Evolutionary conservation across 2,113 vertebrate species (phyloP).

Genomic region (Colossoma macropomum): DNA sequence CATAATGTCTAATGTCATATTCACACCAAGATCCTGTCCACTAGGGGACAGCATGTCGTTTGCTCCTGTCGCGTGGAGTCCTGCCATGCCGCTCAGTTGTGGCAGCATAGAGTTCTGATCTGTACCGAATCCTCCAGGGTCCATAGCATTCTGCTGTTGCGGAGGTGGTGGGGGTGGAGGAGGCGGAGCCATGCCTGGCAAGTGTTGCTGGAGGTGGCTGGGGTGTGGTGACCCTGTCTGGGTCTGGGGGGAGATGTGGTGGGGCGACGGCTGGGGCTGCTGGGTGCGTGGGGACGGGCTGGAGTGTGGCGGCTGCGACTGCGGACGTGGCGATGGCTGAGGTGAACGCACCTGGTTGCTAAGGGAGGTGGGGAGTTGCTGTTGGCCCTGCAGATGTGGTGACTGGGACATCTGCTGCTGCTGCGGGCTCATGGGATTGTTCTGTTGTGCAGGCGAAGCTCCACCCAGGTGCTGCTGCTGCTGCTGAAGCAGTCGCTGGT

Average conservation of each 20-base stretch:
- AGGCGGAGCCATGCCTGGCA: slow-evolving; percentile 83
- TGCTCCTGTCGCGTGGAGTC: slow-evolving; percentile 87
- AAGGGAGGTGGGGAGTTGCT: slow-evolving; percentile 86
- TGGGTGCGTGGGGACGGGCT: slow-evolving; percentile 97
- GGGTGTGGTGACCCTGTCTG: slow-evolving; percentile 96
- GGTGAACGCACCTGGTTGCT: slow-evolving; percentile 96
- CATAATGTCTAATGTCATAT: slow-evolving; percentile 82
- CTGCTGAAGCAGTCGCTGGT: slow-evolving; percentile 85
- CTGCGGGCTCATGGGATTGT: slow-evolving; percentile 92
- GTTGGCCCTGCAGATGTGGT: slow-evolving; percentile 89
- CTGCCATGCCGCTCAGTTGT: slow-evolving; percentile 90
- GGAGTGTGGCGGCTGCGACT: slow-evolving; percentile 95
- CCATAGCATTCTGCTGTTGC: slow-evolving; percentile 87
- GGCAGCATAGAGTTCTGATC: slow-evolving; percentile 87
- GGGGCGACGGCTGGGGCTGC: slow-evolving; percentile 88
- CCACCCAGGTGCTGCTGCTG: slow-evolving; percentile 76
- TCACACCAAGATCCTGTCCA: slow-evolving; percentile 91
- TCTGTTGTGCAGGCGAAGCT: slow-evolving; percentile 86
- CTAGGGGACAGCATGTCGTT: slow-evolving; percentile 84
- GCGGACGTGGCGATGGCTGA: slow-evolving; percentile 92
- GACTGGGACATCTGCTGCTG: slow-evolving; percentile 74
- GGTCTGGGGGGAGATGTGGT: slow-evolving; percentile 95
- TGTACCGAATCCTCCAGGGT: slow-evolving; percentile 71
- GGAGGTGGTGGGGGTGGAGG: slow-evolving; percentile 86
- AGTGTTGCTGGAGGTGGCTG: slow-evolving; percentile 80